Evolutionary conservation across 1,140 invertebrate species (phyloP).

Genomic region (Drosophila elegans): DNA sequence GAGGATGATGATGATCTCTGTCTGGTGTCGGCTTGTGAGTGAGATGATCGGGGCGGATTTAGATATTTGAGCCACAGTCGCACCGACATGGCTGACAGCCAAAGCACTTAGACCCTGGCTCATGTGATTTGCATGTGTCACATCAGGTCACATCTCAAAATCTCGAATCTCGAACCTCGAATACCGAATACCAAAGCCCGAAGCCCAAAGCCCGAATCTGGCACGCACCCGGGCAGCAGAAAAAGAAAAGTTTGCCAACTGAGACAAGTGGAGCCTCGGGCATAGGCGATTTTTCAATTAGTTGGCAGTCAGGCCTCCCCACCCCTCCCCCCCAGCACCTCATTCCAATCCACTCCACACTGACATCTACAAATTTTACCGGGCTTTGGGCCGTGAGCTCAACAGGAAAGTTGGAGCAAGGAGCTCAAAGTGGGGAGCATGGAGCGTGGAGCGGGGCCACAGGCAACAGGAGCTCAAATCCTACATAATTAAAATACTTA

Average conservation of each 20-base stretch:
- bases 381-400: slow-evolving; percentile 52
- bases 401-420: neutral
- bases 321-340: slow-evolving; percentile 1
- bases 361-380: slow-evolving; percentile 69
- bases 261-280: slow-evolving; percentile 40
- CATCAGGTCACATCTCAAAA: slow-evolving; percentile 57
- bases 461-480: slow-evolving; percentile 63
- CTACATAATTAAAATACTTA: slow-evolving; percentile 83
- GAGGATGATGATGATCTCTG: slow-evolving; percentile 36
- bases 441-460: neutral
- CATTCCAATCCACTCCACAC: neutral
- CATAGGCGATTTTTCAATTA: slow-evolving; percentile 81
- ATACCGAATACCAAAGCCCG: too few species aligned
- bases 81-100: slow-evolving; percentile 13
- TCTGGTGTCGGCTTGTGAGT: slow-evolving; percentile 19
- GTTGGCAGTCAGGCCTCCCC: slow-evolving; percentile 34
- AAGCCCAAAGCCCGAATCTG: slow-evolving; percentile 6
- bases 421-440: neutral
- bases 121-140: slow-evolving; percentile 74
- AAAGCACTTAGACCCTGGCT: slow-evolving; percentile 46
- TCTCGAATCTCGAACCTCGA: slow-evolving; percentile 14
- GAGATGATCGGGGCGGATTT: slow-evolving; percentile 33
- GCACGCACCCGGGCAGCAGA: slow-evolving; percentile 2
- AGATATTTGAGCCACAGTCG: slow-evolving; percentile 16
- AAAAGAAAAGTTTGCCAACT: slow-evolving; percentile 24